Conservation (phyloP, 2,888 invertebrate genomes). For the Orthosia incerta region DNA sequence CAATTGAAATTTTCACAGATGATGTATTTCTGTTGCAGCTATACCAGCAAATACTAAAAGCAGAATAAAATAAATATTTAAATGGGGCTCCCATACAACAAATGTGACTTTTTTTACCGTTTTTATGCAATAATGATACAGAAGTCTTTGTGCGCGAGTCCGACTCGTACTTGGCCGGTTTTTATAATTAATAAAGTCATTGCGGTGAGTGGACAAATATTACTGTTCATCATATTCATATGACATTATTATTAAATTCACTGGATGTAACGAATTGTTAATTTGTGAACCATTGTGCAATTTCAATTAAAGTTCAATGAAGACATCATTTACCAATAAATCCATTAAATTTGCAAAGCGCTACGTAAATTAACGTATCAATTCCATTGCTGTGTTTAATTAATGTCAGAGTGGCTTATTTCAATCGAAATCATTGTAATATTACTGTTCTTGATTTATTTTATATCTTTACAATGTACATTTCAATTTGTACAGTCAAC, state of each 20-base stretch:
- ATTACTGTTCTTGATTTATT: conserved; percentile 2
- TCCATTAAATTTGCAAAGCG: conserved; percentile 69
- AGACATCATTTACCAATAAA: conserved; percentile 76
- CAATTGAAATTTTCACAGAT: no score
- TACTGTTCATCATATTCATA: conserved; percentile 62
- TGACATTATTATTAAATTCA: conserved; percentile 71
- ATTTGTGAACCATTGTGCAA: conserved; percentile 71
- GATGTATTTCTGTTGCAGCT: no score
- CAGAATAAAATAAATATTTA: no score
- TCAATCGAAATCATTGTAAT: conserved; percentile 44
- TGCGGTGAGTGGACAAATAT: conserved; percentile 65
- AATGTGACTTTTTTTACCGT: no score
- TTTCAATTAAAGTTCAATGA: conserved; percentile 78
- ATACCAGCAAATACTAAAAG: no score
- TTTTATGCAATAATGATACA: no score
- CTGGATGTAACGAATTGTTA: conserved; percentile 71
- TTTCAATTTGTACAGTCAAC: not conserved
- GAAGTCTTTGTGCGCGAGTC: no score
- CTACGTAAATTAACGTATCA: conserved; percentile 67
- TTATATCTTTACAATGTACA: conserved; percentile 13
- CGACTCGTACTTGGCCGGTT: no score
- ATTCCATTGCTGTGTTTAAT: conserved; percentile 55
- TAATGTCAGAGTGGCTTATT: conserved; percentile 48
- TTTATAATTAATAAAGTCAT: no score
- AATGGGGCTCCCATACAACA: no score